Evolutionary conservation across 2,888 invertebrate species (phyloP), one percentile per base, ranked within the genome.

Genomic region (Caenorhabditis sinica): DNA sequence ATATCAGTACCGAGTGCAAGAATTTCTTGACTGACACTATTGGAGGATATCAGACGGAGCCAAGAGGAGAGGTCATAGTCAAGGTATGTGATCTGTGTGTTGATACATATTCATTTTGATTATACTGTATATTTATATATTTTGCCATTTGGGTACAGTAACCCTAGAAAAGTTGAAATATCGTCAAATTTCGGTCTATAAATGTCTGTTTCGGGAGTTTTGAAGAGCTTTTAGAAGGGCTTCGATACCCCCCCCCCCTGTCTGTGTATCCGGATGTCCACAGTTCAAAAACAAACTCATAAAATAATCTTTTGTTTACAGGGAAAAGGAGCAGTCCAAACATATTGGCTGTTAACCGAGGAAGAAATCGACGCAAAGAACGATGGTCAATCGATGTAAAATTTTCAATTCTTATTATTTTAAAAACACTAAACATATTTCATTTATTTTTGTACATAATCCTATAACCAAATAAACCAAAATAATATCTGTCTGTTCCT

Each of bases 61-160:
- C 85, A 11, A 76, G 92, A 51, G 92, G 92, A 58, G 92, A 92
- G 77, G 90, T 92, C 8, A 89, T 92, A 33, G 89, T 92, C 45
- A 91, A 91, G 77, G 91, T 87, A 11, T 40, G 69, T 30, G 11
- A 2, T 11, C 1, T 11, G 1, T n/a, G n/a, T 17, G n/a, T n/a
- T n/a, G n/a, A n/a, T n/a, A n/a, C 30, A 13, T 15, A n/a, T n/a
- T n/a, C n/a, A n/a, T n/a, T n/a, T n/a, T n/a, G n/a, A n/a, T n/a
- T n/a, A n/a, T n/a, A n/a, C n/a, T n/a, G n/a, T n/a, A n/a, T n/a
- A n/a, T n/a, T n/a, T n/a, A n/a, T n/a, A n/a, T n/a, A n/a, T n/a
- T n/a, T n/a, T n/a, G n/a, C n/a, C n/a, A n/a, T n/a, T n/a, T n/a
- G n/a, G n/a, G n/a, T n/a, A n/a, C n/a, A n/a, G n/a, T n/a, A n/a